Base-by-base conservation (phyloP, 37 sponge, comb jelly and placozoan genomes). In the Petrosia ficiformis region DNA sequence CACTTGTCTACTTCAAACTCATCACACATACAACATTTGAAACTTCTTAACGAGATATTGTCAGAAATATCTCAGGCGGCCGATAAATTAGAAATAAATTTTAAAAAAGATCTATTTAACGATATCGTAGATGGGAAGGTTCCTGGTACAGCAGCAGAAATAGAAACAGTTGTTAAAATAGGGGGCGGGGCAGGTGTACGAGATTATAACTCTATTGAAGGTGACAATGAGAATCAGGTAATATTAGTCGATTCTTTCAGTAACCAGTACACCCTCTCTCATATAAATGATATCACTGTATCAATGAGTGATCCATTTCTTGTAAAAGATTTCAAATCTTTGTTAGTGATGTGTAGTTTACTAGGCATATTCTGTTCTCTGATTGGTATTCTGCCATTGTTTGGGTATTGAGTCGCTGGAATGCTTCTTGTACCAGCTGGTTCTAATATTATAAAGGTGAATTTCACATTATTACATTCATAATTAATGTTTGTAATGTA, bases 381-480 rank as follows among this genome's bases (percentile, higher is more conserved):
- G 2, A 34, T 88, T 21, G 80, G 80, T 8, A 72, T 94, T 0
- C 98, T 95, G n/a, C 66, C 92, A 4, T 68, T 89, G 24, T 86
- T 97, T 70, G 98, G 95, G 21, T 91, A 87, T 77, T 83, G 89
- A 21, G 40, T 97, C 1, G 68, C 86, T 26, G 98, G 98, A 0
- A 82, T 91, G 60, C 32, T 97, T 8, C 79, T 97, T 25, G 98
- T 94, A 32, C 98, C 98, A 1, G 63, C 85, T n/a, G 92, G 95
- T 2, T 73, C 61, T 37, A 85, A 95, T 73, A n/a, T 54, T 19
- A 71, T 93, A 16, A 80, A 57, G 63, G 81, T 80, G 42, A 30
- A 21, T 39, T 44, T 65, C 61, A 77, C 28, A 59, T 57, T 25
- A 57, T 43, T 44, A 52, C 77, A 16, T 43, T 54, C 38, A 60